Evolutionary conservation across 2,113 vertebrate genomes (phyloP), one percentile per base, ranked within the genome.

Genomic region (Irena cyanogastra): DNA sequence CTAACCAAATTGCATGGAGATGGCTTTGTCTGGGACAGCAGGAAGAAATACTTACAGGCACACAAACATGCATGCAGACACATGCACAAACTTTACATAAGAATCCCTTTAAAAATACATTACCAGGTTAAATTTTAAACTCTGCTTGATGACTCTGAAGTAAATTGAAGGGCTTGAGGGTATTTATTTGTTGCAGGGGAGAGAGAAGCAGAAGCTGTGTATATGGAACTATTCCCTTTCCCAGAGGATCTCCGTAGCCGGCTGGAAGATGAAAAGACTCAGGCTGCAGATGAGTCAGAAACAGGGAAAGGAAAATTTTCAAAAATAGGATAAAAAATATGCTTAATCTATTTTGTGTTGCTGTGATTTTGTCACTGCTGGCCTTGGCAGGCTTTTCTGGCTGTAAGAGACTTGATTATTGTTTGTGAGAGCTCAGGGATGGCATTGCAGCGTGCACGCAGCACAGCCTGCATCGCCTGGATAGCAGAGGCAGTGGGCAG

Each of bases 231-330:
- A 63, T 88, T 92, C 79, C 53, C 79, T 81, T 82, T 94, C 90
- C 90, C 94, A 83, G 72, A 92, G 85, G 72, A 90, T 82, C 41
- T 49, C 56, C 61, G 35, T 78, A 95, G 72, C 69, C 0, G 44
- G 68, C 60, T 94, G 76, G 57, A 94, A 92, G 88, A 95, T 82
- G 76, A 87, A 95, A 95, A 95, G 28, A 45, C 59, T 77, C 28
- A 76, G 42, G 44, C 72, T 91, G 69, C 44, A 52, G 33, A 84
- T 56, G 45, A 65, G 57, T 77, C 31, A 9, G 52, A 59, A 91
- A 59, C 2, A 20, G 30, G 16, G 44, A 41, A 42, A 27, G 16
- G 33, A 53, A 30, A 7, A 9, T 17, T 84, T 92, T 78, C 9
- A 57, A 76, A 94, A 94, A 76, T 69, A 52, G 16, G 39, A 57